phyloP scores from a whole-genome alignment of 2,113 vertebrate genomes.

The Vireo altiloquus region DNA sequence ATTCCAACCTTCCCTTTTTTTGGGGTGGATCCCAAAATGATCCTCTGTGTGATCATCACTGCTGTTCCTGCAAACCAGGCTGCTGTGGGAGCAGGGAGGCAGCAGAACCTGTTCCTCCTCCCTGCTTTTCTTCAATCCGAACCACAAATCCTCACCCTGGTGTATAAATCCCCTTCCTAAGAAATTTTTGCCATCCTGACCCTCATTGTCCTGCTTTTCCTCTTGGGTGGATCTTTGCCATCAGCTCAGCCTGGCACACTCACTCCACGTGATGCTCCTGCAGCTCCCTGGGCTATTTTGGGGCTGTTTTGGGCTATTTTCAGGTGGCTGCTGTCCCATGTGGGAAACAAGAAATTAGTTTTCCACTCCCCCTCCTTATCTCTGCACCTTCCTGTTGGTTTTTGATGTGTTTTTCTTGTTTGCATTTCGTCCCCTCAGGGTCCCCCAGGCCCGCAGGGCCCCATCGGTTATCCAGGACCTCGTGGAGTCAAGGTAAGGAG shows the following conservation, averaged over 20 bases:
- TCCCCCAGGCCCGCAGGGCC: conserved; percentile 91
- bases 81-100: not conserved
- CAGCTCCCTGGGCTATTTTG: not conserved
- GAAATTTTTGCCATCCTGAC: not conserved
- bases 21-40: not conserved
- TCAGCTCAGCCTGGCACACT: not conserved
- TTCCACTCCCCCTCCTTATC: fast-evolving
- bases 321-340: fast-evolving
- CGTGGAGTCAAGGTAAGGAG: conserved; percentile 92
- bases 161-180: not conserved
- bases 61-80: not conserved
- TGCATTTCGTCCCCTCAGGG: conserved; percentile 70
- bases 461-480: conserved; percentile 91
- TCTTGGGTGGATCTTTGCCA: fast-evolving
- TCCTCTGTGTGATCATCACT: not conserved
- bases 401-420: not conserved
- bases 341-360: not conserved
- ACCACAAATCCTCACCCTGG: fast-evolving
- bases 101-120: not conserved
- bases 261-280: not conserved
- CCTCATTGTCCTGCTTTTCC: not conserved
- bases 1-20: not conserved
- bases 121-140: not conserved
- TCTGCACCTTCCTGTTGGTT: not conserved
- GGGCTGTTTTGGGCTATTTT: not conserved